These are phyloP conservation scores for Xiphophorus maculatus DNA, from an alignment of 2,113 vertebrate species.

Conservation along the genomic window DNA sequence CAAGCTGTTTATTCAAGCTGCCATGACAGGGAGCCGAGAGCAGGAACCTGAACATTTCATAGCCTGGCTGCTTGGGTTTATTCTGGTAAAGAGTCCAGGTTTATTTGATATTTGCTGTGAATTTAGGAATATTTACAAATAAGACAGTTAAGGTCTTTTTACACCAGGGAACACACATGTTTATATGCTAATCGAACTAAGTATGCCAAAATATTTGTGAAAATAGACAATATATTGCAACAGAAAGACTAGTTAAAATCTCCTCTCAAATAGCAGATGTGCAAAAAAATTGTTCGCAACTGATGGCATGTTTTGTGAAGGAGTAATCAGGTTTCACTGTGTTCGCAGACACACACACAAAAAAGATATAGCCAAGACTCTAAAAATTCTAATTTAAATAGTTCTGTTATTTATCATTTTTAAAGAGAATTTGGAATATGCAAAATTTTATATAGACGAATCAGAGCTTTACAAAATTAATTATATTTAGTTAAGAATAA, in stretches of 20 bases:
- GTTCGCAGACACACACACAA: no score
- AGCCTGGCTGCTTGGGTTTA: no score
- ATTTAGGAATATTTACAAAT: no score
- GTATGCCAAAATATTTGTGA: not conserved
- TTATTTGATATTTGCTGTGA: no score
- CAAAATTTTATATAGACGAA: not conserved
- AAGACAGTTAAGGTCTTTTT: not conserved
- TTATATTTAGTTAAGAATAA: conserved; percentile 15
- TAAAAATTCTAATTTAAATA: no score
- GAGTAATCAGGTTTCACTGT: no score
- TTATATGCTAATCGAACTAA: not conserved
- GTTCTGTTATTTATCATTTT: not conserved
- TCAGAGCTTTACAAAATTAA: conserved; percentile 4
- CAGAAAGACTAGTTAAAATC: not conserved
- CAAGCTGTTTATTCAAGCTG: not conserved
- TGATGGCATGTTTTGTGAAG: no score
- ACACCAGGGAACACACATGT: not conserved
- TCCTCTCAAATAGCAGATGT: not conserved
- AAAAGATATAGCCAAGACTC: not conserved
- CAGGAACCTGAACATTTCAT: not conserved
- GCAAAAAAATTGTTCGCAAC: not conserved
- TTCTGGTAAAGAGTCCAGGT: no score
- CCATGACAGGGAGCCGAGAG: no score
- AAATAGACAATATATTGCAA: no score
- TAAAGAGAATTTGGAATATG: not conserved